Evolutionary conservation across 1,140 invertebrate species (phyloP).

Genomic region (Coptotermes formosanus): DNA sequence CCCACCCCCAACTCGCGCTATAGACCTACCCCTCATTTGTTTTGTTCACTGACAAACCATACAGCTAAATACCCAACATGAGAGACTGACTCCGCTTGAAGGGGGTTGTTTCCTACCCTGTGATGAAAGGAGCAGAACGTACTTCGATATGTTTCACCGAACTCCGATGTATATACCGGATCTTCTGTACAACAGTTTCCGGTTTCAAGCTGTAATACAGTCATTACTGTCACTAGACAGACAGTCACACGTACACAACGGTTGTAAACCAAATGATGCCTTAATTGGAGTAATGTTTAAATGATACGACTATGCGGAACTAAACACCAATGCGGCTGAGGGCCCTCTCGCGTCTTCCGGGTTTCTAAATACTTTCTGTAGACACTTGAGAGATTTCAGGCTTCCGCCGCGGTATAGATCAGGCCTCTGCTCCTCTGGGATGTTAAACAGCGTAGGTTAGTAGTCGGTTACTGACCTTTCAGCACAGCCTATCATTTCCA

Average conservation of each 20-base stretch:
- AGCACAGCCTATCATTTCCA: no score
- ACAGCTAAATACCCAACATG: not conserved
- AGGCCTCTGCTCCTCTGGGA: no score
- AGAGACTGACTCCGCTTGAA: not conserved
- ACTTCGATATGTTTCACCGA: not conserved
- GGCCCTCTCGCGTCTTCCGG: no score
- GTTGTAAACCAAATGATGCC: not conserved
- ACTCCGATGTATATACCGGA: not conserved
- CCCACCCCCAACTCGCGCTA: not conserved
- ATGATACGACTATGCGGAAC: no score
- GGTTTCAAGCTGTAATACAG: not conserved
- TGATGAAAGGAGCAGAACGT: not conserved
- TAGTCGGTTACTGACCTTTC: no score
- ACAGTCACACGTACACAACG: not conserved
- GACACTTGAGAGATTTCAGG: no score
- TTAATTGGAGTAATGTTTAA: not conserved
- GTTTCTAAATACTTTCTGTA: no score
- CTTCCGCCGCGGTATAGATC: no score
- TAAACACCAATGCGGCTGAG: no score
- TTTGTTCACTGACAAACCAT: not conserved
- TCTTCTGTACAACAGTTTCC: not conserved
- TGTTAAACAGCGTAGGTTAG: no score
- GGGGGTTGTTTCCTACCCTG: not conserved
- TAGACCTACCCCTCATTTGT: not conserved
- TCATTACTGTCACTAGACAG: not conserved